These are phyloP conservation scores for Cricetomys ansorgei DNA, from an alignment of 2,113 vertebrate species.

Conservation along the genomic window DNA sequence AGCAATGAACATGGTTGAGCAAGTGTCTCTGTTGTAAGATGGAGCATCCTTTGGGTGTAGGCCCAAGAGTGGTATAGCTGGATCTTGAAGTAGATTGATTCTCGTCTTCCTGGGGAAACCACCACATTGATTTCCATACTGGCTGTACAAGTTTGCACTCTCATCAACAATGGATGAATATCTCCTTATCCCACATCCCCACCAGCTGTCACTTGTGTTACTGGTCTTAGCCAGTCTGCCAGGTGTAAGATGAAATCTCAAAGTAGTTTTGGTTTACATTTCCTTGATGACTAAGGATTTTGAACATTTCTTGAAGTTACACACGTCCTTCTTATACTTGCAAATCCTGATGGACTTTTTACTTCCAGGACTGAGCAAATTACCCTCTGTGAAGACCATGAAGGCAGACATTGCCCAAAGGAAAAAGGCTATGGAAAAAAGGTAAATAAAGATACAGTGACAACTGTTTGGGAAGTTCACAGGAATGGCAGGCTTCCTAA, in stretches of 20 bases:
- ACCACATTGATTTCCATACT: not conserved
- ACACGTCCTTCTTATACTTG: not conserved
- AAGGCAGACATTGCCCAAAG: slow-evolving; percentile 58
- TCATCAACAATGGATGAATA: not conserved
- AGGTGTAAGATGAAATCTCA: not conserved
- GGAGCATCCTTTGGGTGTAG: not conserved
- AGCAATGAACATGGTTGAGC: not conserved
- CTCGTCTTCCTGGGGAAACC: not conserved
- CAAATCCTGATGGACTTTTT: not conserved
- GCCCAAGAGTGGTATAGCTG: not conserved
- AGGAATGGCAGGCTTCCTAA: not conserved
- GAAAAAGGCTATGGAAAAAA: slow-evolving; percentile 64
- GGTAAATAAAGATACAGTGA: slow-evolving; percentile 45
- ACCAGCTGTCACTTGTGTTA: too few relatives aligned
- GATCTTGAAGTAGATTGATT: not conserved
- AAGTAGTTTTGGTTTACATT: not conserved
- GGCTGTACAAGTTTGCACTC: not conserved
- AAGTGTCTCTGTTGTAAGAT: not conserved
- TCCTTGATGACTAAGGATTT: not conserved
- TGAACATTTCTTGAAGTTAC: not conserved
- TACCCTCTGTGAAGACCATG: slow-evolving; percentile 46
- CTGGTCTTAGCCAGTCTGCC: not conserved
- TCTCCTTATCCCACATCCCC: not conserved
- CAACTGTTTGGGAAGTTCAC: not conserved
- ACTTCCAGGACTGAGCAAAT: slow-evolving; percentile 66